Evolutionary conservation across 2,888 invertebrate species (phyloP).

Genomic region (Octonoba sinensis): DNA sequence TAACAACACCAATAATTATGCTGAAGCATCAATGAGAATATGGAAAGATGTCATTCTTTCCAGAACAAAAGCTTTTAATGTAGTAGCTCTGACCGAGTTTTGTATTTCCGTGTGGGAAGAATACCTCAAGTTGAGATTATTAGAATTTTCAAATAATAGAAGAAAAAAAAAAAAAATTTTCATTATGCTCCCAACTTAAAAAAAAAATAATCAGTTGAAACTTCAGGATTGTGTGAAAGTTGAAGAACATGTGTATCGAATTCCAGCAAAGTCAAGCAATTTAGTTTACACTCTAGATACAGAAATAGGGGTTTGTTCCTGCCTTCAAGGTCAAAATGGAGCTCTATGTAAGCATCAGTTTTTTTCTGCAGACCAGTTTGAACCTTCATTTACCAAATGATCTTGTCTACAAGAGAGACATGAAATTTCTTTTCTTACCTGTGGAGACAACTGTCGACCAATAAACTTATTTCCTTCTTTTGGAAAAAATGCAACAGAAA

Average conservation of each 20-base stretch:
- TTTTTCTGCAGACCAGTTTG: not conserved
- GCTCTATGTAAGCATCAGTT: conserved; percentile 15
- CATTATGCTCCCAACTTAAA: not conserved
- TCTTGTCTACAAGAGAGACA: too few relatives aligned
- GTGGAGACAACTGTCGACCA: too few relatives aligned
- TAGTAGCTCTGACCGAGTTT: conserved; percentile 1
- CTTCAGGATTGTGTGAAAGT: not conserved
- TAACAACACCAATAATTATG: conserved; percentile 14
- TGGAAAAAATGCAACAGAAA: too few relatives aligned
- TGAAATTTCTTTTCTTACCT: too few relatives aligned
- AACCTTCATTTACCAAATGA: too few relatives aligned
- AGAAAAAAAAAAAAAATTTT: not conserved
- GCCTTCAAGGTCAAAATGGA: not conserved
- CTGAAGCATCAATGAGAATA: conserved; percentile 9
- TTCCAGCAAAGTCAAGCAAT: not conserved
- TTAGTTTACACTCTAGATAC: not conserved
- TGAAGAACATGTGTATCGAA: not conserved
- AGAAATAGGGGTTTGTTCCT: not conserved
- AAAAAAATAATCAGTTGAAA: not conserved
- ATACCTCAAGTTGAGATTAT: not conserved
- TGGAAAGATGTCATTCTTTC: conserved; percentile 10
- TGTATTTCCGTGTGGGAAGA: conserved; percentile 4
- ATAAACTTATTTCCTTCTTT: too few relatives aligned
- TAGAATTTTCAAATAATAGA: not conserved
- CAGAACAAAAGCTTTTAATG: conserved; percentile 18